These are phyloP conservation scores for Neodon shergylaensis DNA, from an alignment of 2,113 vertebrate genomes.

Conservation along the genomic window DNA sequence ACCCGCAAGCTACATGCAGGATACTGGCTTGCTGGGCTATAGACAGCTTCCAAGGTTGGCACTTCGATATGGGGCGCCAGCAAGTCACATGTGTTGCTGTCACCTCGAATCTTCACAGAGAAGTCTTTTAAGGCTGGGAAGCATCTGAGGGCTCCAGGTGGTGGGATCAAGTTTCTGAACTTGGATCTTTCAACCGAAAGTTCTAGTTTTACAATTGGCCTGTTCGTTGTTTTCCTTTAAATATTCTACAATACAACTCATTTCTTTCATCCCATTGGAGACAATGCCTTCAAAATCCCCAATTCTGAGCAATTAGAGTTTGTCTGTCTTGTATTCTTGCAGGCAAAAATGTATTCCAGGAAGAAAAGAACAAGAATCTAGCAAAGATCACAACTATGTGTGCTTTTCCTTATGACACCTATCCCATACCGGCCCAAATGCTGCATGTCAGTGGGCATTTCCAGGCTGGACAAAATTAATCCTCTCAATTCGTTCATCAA, in stretches of 20 bases:
- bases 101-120: neutral
- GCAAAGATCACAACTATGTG: neutral
- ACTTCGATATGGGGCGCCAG: neutral
- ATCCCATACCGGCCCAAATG: rapidly evolving
- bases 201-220: neutral
- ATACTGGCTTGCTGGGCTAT: neutral
- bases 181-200: neutral
- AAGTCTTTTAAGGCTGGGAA: neutral
- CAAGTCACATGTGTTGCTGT: neutral
- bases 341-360: neutral
- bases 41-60: neutral
- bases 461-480: neutral
- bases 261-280: neutral
- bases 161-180: neutral
- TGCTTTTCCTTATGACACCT: neutral
- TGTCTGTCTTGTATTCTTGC: neutral
- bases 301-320: neutral
- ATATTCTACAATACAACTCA: neutral
- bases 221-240: neutral
- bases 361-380: neutral
- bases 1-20: neutral
- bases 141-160: neutral
- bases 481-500: neutral
- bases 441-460: neutral
- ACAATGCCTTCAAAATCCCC: constrained; percentile 15